A percentile compares a stretch with the other conserved stretches of the same genome.
phyloP scores from a whole-genome alignment of 2,113 vertebrate genomes.

The Labeo rohita region DNA sequence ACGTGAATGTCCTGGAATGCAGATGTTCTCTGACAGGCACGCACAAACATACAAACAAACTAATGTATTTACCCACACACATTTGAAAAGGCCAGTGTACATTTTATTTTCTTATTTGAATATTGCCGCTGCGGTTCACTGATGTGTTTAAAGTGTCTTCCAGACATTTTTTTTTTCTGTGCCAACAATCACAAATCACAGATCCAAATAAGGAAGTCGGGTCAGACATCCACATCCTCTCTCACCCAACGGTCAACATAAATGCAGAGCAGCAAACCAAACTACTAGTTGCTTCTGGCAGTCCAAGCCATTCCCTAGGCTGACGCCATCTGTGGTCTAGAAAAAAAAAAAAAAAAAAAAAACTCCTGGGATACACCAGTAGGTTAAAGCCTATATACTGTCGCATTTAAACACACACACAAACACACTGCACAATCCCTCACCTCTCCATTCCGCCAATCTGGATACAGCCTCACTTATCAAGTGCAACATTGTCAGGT shows the following conservation, averaged over 20 bases:
- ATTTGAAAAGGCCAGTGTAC: neutral
- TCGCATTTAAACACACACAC: neutral
- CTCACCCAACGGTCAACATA: neutral
- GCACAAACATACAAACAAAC: conserved; percentile 16
- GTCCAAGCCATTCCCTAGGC: neutral
- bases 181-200: conserved; percentile 9
- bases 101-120: neutral
- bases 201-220: conserved; percentile 5
- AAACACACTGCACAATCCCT: neutral
- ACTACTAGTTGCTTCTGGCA: neutral
- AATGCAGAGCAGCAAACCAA: neutral
- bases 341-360: neutral
- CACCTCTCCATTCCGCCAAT: neutral
- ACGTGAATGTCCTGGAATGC: neutral
- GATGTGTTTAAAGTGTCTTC: neutral
- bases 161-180: neutral
- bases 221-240: neutral
- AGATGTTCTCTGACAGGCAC: conserved; percentile 3
- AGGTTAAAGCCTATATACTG: neutral
- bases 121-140: neutral
- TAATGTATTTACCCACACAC: neutral
- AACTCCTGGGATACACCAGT: neutral
- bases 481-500: conserved; percentile 38
- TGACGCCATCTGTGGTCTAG: neutral
- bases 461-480: conserved; percentile 37